Base-by-base conservation (phyloP, 2,113 vertebrate genomes). In the Varanus komodoensis region DNA sequence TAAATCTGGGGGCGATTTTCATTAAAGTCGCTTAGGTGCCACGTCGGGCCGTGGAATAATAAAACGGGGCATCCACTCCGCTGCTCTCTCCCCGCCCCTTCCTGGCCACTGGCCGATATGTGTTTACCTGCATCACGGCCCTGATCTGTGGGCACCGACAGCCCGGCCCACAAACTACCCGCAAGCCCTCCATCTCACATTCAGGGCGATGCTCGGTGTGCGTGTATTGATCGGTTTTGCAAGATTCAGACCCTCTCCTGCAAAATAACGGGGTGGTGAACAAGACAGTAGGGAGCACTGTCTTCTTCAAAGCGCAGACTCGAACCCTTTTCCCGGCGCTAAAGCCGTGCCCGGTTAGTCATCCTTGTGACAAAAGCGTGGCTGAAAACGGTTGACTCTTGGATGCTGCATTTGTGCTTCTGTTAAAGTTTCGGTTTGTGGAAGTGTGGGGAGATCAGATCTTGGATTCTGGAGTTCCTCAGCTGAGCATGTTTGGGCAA, bases 21-120 rank as follows among this genome's bases (percentile, higher is more conserved):
- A 98, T 98, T 98, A 98, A 98, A 96, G 97, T 96, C 96, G 97
- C 96, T 96, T 97, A 96, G 94, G 96, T 97, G 97, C 96, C 97
- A 15, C 4, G 95, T 97, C 96, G 96, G 96, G 96, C 96, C 96
- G 97, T 95, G 95, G 96, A 97, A 97, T 98, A 97, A 97, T 98
- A 98, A 98, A 97, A 97, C 96, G 97, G 97, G 97, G 97, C 97
- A 97, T 97, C 96, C 96, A 87, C 84, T 96, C 96, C 95, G 92
- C 97, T 97, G 67, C 97, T 97, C 97, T 25, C 7, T 27, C 27
- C 27, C 19, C 23, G 27, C 32, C 71, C 71, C 71, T n/a, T 95
- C 96, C 96, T 96, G 95, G 96, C 96, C 96, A 92, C 95, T 96
- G 97, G 94, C 96, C 97, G 5, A 64, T 61, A 94, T 87, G 73